These are phyloP conservation scores for Philhelius pedissequus DNA, from an alignment of 2,888 invertebrate species.

Conservation along the genomic window DNA sequence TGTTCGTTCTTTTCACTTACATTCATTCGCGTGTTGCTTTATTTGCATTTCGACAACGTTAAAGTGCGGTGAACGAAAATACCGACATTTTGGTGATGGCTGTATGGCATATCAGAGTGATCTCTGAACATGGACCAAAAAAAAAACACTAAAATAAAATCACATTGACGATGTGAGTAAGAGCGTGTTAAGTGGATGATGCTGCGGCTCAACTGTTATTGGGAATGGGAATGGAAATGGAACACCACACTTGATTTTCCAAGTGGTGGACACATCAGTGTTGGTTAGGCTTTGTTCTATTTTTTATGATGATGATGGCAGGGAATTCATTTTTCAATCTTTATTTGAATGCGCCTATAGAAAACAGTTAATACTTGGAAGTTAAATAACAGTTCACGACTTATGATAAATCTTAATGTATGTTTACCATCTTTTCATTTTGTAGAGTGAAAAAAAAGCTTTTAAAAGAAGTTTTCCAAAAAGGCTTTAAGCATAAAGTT, in stretches of 20 bases:
- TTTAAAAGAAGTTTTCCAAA: too few relatives aligned
- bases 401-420: too few relatives aligned
- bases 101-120: conserved; percentile 8
- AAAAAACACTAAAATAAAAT: conserved; percentile 7
- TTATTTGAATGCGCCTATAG: too few relatives aligned
- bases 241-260: conserved; percentile 49
- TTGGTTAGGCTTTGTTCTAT: conserved; percentile 33
- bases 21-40: conserved; percentile 47
- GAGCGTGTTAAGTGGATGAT: conserved; percentile 67
- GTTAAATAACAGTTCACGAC: too few relatives aligned
- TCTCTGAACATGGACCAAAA: neutral
- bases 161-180: conserved; percentile 61
- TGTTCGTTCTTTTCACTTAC: conserved; percentile 42
- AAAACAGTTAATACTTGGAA: conserved; percentile 22
- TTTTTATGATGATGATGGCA: neutral
- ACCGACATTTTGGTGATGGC: conserved; percentile 49
- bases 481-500: too few relatives aligned
- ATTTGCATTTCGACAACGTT: conserved; percentile 62
- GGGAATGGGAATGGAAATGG: conserved; percentile 15
- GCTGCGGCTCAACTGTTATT: conserved; percentile 16
- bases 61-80: conserved; percentile 54
- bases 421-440: too few relatives aligned
- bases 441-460: too few relatives aligned
- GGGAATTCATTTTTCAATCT: conserved; percentile 3
- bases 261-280: neutral